These are phyloP conservation scores for Lepidocyrtinus sp. DNA, from an alignment of 2,888 invertebrate species.

Conservation along the genomic window DNA sequence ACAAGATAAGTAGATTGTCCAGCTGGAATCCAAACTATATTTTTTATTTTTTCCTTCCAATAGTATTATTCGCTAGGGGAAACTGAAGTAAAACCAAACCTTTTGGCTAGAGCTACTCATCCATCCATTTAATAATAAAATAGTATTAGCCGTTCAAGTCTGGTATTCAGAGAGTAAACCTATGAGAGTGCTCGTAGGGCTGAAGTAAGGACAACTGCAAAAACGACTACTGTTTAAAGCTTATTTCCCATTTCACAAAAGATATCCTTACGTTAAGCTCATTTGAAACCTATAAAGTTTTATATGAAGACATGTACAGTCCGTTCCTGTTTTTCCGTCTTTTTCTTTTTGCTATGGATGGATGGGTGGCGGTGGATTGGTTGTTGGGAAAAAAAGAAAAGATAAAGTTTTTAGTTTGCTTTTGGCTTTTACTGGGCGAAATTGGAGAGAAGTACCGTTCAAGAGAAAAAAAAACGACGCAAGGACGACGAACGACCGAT, in stretches of 20 bases:
- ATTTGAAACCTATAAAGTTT: constrained; percentile 8
- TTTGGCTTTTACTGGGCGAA: constrained; percentile 24
- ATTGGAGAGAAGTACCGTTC: constrained; percentile 43
- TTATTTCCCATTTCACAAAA: not conserved
- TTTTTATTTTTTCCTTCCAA: constrained; percentile 14
- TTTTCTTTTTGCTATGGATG: constrained; percentile 36
- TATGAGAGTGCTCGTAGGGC: not conserved
- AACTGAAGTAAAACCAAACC: not conserved
- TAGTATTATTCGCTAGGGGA: constrained; percentile 11
- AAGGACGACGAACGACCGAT: constrained; percentile 61
- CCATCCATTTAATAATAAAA: constrained; percentile 28
- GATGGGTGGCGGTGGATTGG: constrained; percentile 30
- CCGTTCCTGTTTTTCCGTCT: constrained; percentile 13
- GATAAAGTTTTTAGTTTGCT: constrained; percentile 25
- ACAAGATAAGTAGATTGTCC: constrained; percentile 5
- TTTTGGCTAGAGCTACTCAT: not conserved
- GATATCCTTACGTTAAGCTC: not conserved
- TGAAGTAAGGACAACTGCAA: constrained; percentile 5
- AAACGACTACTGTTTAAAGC: constrained; percentile 11
- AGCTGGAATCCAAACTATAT: constrained; percentile 7
- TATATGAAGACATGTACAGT: constrained; percentile 4
- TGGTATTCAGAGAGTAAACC: not conserved
- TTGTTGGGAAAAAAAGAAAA: constrained; percentile 21
- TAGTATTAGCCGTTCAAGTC: constrained; percentile 5
- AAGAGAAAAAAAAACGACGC: constrained; percentile 48